Conservation (phyloP, 1,140 invertebrate genomes). For the Parapsyche elsis region DNA sequence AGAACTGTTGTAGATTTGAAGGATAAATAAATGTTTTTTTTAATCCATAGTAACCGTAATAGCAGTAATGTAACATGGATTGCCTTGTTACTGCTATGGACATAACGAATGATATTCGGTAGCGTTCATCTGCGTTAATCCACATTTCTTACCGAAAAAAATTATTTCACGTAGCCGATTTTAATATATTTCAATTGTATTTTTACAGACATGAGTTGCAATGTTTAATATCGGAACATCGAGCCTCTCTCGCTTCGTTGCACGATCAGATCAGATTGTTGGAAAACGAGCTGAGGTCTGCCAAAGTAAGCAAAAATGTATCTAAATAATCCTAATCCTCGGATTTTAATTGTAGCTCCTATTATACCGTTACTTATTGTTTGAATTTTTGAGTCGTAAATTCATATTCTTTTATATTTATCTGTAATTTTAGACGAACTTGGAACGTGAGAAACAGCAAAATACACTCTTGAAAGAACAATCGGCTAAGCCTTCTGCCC, state of each 20-base stretch:
- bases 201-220: constrained; percentile 66
- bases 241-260: constrained; percentile 62
- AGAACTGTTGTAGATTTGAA: too few relatives aligned
- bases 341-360: not conserved
- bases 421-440: constrained; percentile 58
- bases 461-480: constrained; percentile 56
- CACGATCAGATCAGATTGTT: constrained; percentile 66
- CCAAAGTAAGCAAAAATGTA: not conserved
- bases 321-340: not conserved
- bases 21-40: too few relatives aligned
- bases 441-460: constrained; percentile 62
- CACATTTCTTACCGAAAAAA: too few relatives aligned
- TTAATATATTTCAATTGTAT: constrained; percentile 29
- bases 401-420: too few relatives aligned
- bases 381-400: constrained; percentile 15
- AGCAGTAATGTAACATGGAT: not conserved
- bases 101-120: not conserved
- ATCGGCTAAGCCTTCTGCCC: constrained; percentile 57
- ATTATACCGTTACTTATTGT: constrained; percentile 3
- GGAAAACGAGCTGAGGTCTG: constrained; percentile 66
- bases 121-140: not conserved
- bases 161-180: not conserved
- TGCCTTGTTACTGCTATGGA: not conserved
- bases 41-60: too few relatives aligned
- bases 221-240: constrained; percentile 66